Evolutionary conservation across 2,797 vertebrate species (phyloP), one percentile per base, ranked within the genome.

Genomic region (Gymnopithys bicolor): DNA sequence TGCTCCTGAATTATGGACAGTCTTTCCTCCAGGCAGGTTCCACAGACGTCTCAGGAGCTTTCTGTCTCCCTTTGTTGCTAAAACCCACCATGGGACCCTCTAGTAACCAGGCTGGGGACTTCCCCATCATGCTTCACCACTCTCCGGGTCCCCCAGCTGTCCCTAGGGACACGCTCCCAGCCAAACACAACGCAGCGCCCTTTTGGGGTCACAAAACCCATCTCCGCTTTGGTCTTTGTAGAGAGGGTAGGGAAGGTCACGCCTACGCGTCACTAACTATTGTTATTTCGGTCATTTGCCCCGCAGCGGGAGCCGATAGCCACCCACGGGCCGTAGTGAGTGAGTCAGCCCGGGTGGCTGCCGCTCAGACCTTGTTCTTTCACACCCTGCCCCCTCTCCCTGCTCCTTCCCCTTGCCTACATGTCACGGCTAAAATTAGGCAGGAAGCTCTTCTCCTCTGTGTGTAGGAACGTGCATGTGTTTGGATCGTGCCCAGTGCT

Each of bases 341-440:
- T 63, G 79, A 92, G 74, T 78, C 93, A 95, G 62, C 7, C 1
- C 0, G 2, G 13, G 23, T 9, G 35, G 58, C 76, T 4, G 5
- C 79, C 91, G 84, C 84, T 51, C 56, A 33, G 62, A 95, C 51
- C 63, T 87, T 0, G 1, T 92, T 80, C 79, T 76, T 87, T 89
- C 89, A 84, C 58, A 77, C 60, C 37, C 90, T 76, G 76, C 80
- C 83, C 66, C 58, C 75, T 81, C 56, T 27, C 69, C 63, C 63
- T 55, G 80, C 43, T 60, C 76, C 77, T 56, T 90, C 56, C 66
- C 67, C 59, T 79, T 43, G 78, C 62, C 43, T 58, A 45, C 78
- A 58, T 63, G 51, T 56, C 52, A 60, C 2, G 1, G 87, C 66
- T 94, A 93, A 94, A 86, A 93, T 78, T 78, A 95, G 89, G 70